Percentiles rank a stretch among this genome's conserved stretches.
Conservation (phyloP, 2,113 vertebrate genomes). For the Gymnogyps californianus region DNA sequence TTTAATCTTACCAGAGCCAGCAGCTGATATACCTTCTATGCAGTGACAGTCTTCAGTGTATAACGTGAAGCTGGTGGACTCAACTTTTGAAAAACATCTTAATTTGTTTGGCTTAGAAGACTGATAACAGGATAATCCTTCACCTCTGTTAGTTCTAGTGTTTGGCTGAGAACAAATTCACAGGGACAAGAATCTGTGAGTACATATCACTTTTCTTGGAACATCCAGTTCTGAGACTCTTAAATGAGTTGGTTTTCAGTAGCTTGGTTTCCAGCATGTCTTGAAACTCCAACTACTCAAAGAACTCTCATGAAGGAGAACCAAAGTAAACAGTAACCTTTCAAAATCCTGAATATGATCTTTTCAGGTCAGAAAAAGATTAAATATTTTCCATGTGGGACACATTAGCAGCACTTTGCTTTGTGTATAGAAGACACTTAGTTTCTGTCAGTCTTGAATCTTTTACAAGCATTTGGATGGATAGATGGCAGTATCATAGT, state of each 20-base stretch:
- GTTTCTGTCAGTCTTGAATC: neutral
- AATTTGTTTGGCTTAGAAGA: neutral
- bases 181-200: neutral
- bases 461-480: neutral
- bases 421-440: neutral
- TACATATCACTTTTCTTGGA: neutral
- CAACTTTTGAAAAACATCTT: neutral
- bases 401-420: neutral
- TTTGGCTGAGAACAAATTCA: neutral
- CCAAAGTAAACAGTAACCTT: neutral
- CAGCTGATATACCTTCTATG: neutral
- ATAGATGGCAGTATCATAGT: neutral
- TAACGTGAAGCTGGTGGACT: neutral
- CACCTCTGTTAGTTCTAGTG: neutral
- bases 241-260: neutral
- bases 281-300: neutral
- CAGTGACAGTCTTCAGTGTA: neutral
- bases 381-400: neutral
- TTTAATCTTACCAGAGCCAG: neutral
- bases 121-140: neutral
- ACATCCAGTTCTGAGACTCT: neutral
- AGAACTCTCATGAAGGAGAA: neutral
- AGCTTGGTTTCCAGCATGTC: neutral
- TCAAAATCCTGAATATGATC: neutral
- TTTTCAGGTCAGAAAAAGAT: neutral